Evolutionary conservation across 2,888 invertebrate genomes (phyloP).

Genomic region (Drosophila quinaria): DNA sequence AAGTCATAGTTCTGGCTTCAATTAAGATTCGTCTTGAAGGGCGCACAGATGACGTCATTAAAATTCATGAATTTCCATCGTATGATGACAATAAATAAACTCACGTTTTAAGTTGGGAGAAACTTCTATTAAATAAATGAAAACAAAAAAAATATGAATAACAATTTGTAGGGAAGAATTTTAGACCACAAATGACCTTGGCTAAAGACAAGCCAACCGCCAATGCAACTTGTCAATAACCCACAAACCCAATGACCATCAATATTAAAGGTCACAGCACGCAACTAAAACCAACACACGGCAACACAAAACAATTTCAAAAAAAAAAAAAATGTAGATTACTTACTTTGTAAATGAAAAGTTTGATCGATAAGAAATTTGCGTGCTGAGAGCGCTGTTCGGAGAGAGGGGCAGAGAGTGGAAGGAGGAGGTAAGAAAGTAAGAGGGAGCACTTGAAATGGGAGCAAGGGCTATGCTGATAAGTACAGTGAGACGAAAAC

Average conservation of each 20-base stretch:
- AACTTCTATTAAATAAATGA: slow-evolving; percentile 9
- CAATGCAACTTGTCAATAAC: slow-evolving; percentile 66
- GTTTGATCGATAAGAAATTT: slow-evolving; percentile 80
- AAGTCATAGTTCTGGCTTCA: slow-evolving; percentile 26
- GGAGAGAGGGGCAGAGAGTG: background rate
- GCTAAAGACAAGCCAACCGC: slow-evolving; percentile 51
- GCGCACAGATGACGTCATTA: slow-evolving; percentile 62
- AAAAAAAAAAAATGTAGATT: slow-evolving; percentile 35
- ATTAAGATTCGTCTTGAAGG: slow-evolving; percentile 58
- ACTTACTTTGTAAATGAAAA: slow-evolving; percentile 63
- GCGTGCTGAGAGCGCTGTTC: slow-evolving; percentile 48
- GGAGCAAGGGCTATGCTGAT: slow-evolving; percentile 52
- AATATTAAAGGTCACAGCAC: slow-evolving; percentile 62
- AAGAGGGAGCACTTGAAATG: slow-evolving; percentile 17
- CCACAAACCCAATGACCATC: slow-evolving; percentile 49
- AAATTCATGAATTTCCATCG: slow-evolving; percentile 17
- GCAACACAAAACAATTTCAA: slow-evolving; percentile 5
- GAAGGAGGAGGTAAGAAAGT: background rate
- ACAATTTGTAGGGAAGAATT: background rate
- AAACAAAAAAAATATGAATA: background rate
- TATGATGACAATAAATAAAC: slow-evolving; percentile 1
- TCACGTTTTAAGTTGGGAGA: background rate
- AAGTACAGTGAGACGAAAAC: slow-evolving; percentile 24
- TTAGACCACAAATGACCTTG: slow-evolving; percentile 65
- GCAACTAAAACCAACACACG: slow-evolving; percentile 45